Base-by-base conservation (phyloP, 2,888 invertebrate genomes). In the Tachina grossa region DNA sequence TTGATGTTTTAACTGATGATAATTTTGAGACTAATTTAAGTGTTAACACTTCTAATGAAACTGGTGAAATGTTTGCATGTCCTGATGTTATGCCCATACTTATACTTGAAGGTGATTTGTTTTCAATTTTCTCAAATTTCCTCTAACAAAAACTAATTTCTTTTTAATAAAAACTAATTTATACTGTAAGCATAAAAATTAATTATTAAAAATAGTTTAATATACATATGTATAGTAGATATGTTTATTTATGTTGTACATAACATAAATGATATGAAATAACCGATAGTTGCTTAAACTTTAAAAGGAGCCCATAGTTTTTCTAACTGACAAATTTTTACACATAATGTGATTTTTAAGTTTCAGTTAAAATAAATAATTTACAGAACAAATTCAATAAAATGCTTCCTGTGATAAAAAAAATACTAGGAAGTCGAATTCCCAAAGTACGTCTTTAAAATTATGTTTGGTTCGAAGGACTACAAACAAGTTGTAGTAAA, bases 101-200 rank as follows among this genome's bases (percentile, higher is more conserved):
- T 90, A 96, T 97, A 92, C 94, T 97, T 92, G 97, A 97, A 97
- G 97, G 97, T 97, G 95, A 95, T 94, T 88, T 90, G 91, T 90
- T 86, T 89, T 88, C 79, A 76, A 66, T 82, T 71, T 77, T 87
- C 47, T 16, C 65, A 22, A 68, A 51, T 43, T 57, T 65, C 63
- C 10, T 41, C 55, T 71, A 79, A 71, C 45, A 3, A 59, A 31
- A 59, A 74, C 47, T 80, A 66, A 66, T 43, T 57, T 57, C 9
- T 61, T n/a, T 66, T 31, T 2, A 57, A 47, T 4, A 11, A n/a
- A 16, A n/a, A 53, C 43, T 75, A 75, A 75, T 55, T 55, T 16
- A 53, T 41, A 47, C 57, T 41, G 9, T 41, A 14, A 61, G 11
- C 9, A 31, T 61, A 16, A 41, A 9, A n/a, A 6, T 39, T 59